Conservation (phyloP, 1,140 invertebrate genomes). For the Manduca sexta region DNA sequence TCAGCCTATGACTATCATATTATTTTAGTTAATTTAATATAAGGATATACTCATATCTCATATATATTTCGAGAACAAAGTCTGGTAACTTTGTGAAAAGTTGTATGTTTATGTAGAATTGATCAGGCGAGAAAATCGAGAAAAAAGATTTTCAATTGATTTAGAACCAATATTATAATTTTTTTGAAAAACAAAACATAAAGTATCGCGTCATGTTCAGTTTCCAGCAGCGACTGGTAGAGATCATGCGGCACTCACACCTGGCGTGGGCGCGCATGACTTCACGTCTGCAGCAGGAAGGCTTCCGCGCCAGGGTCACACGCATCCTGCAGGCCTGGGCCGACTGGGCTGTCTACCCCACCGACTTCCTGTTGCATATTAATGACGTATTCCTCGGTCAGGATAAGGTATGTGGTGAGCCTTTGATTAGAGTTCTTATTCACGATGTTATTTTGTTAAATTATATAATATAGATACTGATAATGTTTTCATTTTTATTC, state of each 20-base stretch:
- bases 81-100: too few relatives aligned
- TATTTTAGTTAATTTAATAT: too few relatives aligned
- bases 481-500: neutral
- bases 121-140: too few relatives aligned
- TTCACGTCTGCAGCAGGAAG: constrained; percentile 94
- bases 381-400: constrained; percentile 87
- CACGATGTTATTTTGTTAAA: too few relatives aligned
- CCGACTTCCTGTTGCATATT: constrained; percentile 92
- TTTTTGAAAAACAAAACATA: neutral
- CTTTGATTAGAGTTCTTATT: too few relatives aligned
- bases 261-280: constrained; percentile 84
- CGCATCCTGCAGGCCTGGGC: constrained; percentile 97
- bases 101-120: too few relatives aligned
- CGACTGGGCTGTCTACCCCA: constrained; percentile 97
- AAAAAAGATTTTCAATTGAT: too few relatives aligned
- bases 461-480: too few relatives aligned
- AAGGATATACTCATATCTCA: too few relatives aligned
- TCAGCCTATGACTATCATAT: too few relatives aligned
- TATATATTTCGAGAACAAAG: too few relatives aligned
- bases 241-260: constrained; percentile 88
- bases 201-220: constrained; percentile 58
- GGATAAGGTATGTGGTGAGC: constrained; percentile 42
- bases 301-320: constrained; percentile 97
- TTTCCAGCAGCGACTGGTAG: constrained; percentile 89
- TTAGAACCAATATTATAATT: too few relatives aligned